Evolutionary conservation across 2,113 vertebrate genomes (phyloP).

Genomic region (Syrrhaptes paradoxus): DNA sequence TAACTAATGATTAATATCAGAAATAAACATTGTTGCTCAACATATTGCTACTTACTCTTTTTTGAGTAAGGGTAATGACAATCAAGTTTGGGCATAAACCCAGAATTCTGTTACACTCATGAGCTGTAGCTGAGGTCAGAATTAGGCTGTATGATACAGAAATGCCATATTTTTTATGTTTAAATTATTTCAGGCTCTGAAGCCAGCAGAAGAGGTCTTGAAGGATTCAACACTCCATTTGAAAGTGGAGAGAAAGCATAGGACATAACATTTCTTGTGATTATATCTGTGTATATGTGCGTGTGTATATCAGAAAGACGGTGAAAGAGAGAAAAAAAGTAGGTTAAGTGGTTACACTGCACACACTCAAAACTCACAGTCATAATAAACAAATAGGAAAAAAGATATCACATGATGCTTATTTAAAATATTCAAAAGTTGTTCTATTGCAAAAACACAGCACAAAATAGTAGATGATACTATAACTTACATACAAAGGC

Average conservation of each 20-base stretch:
- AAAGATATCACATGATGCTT: not conserved
- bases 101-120: not conserved
- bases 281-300: fast-evolving
- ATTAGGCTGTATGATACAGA: not conserved
- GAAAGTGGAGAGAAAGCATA: not conserved
- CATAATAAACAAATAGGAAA: not conserved
- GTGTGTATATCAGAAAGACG: not conserved
- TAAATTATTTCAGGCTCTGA: not conserved
- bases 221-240: not conserved
- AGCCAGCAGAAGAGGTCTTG: not conserved
- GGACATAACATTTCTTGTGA: not conserved
- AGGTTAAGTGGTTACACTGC: not conserved
- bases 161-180: not conserved
- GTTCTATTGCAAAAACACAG: not conserved
- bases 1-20: not conserved
- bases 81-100: not conserved
- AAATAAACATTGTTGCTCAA: not conserved
- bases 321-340: not conserved
- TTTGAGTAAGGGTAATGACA: not conserved
- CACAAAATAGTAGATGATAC: not conserved
- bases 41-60: not conserved
- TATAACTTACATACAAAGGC: not conserved
- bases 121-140: not conserved
- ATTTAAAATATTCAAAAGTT: not conserved
- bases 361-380: not conserved